Percentiles rank a stretch among this genome's conserved stretches.
Conservation (phyloP, 92 coral and sea anemone genomes). For the Porites evermanni region DNA sequence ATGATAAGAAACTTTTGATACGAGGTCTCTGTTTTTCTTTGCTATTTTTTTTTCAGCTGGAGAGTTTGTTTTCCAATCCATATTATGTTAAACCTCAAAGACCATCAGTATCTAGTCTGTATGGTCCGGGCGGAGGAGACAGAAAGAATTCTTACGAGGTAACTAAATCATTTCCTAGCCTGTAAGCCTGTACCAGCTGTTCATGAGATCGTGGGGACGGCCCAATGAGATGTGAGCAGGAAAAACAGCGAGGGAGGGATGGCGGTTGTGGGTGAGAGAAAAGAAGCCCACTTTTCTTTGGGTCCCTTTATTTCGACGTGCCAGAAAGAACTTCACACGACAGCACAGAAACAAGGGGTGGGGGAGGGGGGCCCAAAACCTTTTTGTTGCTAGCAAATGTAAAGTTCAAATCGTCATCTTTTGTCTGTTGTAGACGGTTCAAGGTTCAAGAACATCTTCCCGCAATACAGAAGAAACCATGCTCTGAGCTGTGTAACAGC, state of each 20-base stretch:
- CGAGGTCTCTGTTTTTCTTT: neutral
- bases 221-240: too few relatives aligned
- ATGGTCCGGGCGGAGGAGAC: constrained; percentile 51
- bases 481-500: neutral
- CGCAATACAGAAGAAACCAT: constrained; percentile 60
- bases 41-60: constrained; percentile 61
- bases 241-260: too few relatives aligned
- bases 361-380: too few relatives aligned
- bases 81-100: constrained; percentile 76
- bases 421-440: constrained; percentile 10
- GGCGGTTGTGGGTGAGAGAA: too few relatives aligned
- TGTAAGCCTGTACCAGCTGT: too few relatives aligned
- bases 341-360: too few relatives aligned
- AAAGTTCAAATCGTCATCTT: neutral
- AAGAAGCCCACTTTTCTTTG: too few relatives aligned
- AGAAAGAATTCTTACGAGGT: constrained; percentile 60
- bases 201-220: too few relatives aligned
- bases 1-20: neutral
- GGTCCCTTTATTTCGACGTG: too few relatives aligned
- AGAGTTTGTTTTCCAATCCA: constrained; percentile 80
- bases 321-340: too few relatives aligned
- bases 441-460: constrained; percentile 51
- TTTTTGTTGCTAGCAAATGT: neutral
- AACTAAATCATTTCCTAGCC: neutral
- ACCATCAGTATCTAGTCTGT: constrained; percentile 68